Percentiles rank a stretch among this genome's conserved stretches.
phyloP scores from a whole-genome alignment of 2,113 vertebrate genomes.

The Laticauda colubrina region DNA sequence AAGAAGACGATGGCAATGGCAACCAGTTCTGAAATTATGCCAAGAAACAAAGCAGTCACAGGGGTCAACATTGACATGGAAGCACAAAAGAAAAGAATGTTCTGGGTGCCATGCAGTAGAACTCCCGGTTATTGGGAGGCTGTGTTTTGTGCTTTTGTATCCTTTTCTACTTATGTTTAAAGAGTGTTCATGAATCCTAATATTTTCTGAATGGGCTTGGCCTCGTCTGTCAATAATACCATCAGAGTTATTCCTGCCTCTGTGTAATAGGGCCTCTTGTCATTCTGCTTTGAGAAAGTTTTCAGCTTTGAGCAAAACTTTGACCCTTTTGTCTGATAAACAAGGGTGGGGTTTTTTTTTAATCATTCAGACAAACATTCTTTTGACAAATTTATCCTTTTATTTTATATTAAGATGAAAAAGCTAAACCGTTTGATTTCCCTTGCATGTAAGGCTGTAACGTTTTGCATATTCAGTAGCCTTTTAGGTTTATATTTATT shows the following conservation, averaged over 20 bases:
- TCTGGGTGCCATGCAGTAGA: not conserved
- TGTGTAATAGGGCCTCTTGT: not conserved
- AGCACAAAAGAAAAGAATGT: not conserved
- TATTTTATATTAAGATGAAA: not conserved
- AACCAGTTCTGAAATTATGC: not conserved
- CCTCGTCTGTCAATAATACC: not conserved
- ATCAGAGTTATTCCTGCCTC: not conserved
- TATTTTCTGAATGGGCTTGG: not conserved
- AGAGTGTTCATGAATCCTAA: not conserved
- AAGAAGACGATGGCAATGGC: not conserved
- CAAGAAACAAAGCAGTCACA: not conserved
- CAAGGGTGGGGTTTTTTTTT: not conserved
- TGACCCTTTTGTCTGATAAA: not conserved
- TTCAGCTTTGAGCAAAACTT: not conserved
- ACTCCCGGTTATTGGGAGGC: not conserved
- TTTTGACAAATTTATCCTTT: not conserved
- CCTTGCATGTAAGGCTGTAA: not conserved
- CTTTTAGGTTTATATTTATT: not conserved
- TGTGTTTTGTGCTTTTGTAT: not conserved
- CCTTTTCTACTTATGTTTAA: not conserved
- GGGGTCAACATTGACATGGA: not conserved
- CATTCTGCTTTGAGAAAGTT: not conserved
- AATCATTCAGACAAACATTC: fast-evolving
- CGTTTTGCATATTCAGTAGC: not conserved
- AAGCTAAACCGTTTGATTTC: not conserved